Conservation (phyloP, 2,888 invertebrate species). For the Polyommatus iphigenia region DNA sequence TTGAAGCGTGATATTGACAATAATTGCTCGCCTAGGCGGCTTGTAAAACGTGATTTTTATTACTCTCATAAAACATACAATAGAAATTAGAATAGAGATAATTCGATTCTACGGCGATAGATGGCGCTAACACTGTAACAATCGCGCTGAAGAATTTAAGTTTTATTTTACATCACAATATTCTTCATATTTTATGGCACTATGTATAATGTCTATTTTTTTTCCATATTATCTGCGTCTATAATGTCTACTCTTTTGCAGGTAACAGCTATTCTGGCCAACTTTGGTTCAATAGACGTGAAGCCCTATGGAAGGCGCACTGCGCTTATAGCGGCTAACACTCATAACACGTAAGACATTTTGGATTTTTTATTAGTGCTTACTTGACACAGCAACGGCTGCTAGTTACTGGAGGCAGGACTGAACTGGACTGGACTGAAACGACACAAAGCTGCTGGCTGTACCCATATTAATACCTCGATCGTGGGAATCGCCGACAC, state of each 20-base stretch:
- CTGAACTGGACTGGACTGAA: no score
- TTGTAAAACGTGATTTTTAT: no score
- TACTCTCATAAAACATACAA: neutral
- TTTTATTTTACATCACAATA: neutral
- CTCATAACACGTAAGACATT: slow-evolving; percentile 77
- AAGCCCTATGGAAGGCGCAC: slow-evolving; percentile 73
- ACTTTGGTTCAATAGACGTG: slow-evolving; percentile 83
- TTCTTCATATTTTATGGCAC: neutral
- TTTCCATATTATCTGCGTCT: neutral
- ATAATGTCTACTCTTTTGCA: slow-evolving; percentile 47
- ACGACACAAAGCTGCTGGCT: no score
- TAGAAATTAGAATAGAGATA: neutral
- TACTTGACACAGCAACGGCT: no score
- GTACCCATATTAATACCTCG: no score
- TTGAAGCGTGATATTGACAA: no score
- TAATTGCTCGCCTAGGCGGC: no score
- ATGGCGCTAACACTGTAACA: neutral
- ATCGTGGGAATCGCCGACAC: no score
- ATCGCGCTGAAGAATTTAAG: neutral
- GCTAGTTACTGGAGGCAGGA: no score
- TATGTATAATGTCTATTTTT: no score
- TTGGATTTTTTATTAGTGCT: neutral
- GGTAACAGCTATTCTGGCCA: slow-evolving; percentile 79
- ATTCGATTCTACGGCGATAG: neutral
- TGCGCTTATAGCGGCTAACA: slow-evolving; percentile 82